phyloP scores from a whole-genome alignment of 2,888 invertebrate species.

The Podotricha telesiphe region DNA sequence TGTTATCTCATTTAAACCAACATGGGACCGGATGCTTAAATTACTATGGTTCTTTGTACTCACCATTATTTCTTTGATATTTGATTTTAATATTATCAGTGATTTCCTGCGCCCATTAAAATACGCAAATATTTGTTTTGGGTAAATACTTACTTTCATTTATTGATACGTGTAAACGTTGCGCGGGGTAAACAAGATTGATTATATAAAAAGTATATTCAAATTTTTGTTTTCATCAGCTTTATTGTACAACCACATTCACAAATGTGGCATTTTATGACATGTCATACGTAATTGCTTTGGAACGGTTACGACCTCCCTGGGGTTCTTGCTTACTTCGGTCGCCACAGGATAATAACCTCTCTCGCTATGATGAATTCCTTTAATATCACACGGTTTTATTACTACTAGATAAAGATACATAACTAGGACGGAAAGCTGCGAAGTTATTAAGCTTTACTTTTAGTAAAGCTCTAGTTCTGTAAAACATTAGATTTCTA shows the following conservation, averaged over 20 bases:
- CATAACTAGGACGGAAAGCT: conserved; percentile 43
- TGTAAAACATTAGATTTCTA: not conserved
- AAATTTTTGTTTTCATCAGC: conserved; percentile 39
- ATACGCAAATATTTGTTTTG: not conserved
- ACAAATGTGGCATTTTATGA: conserved; percentile 66
- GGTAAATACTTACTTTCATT: not conserved
- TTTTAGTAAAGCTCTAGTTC: conserved; percentile 4
- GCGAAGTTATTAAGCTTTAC: conserved; percentile 33
- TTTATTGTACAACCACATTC: conserved; percentile 37
- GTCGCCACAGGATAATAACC: conserved; percentile 59
- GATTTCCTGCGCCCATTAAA: not conserved
- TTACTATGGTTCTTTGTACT: not conserved
- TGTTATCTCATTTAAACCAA: conserved; percentile 18
- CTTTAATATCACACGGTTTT: conserved; percentile 54
- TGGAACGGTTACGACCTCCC: conserved; percentile 62
- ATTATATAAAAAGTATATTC: conserved; percentile 19
- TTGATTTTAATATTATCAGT: not conserved
- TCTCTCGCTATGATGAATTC: conserved; percentile 51
- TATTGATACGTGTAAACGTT: not conserved
- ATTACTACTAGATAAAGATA: conserved; percentile 49
- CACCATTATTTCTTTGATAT: not conserved
- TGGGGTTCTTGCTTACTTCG: conserved; percentile 51
- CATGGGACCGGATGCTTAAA: conserved; percentile 19
- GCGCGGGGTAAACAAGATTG: conserved; percentile 1
- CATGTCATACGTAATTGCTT: conserved; percentile 75